Evolutionary conservation across 1,140 invertebrate genomes (phyloP), one percentile per base, ranked within the genome.

Genomic region (Aphelenchoides besseyi): DNA sequence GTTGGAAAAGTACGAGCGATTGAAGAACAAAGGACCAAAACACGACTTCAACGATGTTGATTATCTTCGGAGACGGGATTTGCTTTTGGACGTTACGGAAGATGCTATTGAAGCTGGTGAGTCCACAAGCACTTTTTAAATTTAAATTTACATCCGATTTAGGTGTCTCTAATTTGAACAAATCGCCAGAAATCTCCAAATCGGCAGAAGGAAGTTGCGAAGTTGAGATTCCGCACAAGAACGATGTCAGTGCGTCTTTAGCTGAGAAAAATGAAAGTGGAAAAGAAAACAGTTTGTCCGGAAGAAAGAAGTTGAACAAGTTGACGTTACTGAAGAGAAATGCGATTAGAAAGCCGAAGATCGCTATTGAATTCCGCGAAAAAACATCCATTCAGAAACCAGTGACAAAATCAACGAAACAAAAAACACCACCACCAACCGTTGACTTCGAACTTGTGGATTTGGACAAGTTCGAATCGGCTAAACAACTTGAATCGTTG

Each of bases 31-130:
- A 12, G 29, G 48, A 28, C 72, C 69, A 26, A 79, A 79, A 37
- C 78, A 79, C 53, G 29, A 79, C 30, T 79, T 79, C 66, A 69
- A 9, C 26, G 78, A 79, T 41, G 69, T 80, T 23, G 53, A 72
- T 3, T 79, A 79, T 55, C 68, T 79, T 63, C 73, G 75, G 23
- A 68, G 77, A 48, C 32, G 78, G 2, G 77, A 79, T 55, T 18
- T 57, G 1, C 28, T 79, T 30, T 53, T 79, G 23, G 77, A 79
- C 52, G 32, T 63, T 8, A 76, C 61, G 28, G 77, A 79, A 53
- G 75, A 76, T 54, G 75, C 75, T 18, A 63, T 76, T 70, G 75
- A 76, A 74, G 75, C 74, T 32, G 75, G 74, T 69, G 28, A 76
- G 55, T 8, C 23, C 18, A 18, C 5, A 59, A 59, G 55, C 55